These are phyloP conservation scores for Junco hyemalis DNA, from an alignment of 2,113 vertebrate genomes.

Conservation along the genomic window DNA sequence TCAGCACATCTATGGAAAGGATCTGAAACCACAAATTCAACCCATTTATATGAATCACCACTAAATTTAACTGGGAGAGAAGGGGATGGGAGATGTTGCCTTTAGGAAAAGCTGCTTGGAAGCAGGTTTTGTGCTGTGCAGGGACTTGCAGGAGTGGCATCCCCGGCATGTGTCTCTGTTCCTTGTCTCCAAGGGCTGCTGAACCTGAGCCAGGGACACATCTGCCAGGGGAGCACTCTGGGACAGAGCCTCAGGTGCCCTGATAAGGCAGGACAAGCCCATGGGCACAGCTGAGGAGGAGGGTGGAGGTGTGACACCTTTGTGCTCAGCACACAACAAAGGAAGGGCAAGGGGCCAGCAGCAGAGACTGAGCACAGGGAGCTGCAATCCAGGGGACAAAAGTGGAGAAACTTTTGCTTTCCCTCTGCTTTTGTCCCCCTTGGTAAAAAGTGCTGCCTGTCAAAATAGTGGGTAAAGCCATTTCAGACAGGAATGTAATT, in stretches of 20 bases:
- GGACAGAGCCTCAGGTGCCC: accelerated
- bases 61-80: not conserved
- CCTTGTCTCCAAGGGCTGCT: not conserved
- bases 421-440: not conserved
- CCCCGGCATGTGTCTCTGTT: accelerated
- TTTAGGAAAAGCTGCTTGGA: not conserved
- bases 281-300: not conserved
- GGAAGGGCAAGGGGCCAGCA: accelerated
- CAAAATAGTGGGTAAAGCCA: not conserved
- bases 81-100: not conserved
- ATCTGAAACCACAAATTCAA: accelerated
- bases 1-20: not conserved
- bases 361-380: not conserved
- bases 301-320: not conserved
- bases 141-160: not conserved
- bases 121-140: not conserved
- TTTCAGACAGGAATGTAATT: conserved; percentile 20
- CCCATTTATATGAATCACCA: not conserved
- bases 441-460: not conserved
- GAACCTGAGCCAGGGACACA: not conserved
- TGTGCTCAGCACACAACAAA: accelerated
- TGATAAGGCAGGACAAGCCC: not conserved
- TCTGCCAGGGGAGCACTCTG: not conserved
- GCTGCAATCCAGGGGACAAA: not conserved
- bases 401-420: not conserved